Evolutionary conservation across 2,113 vertebrate genomes (phyloP).

Genomic region (Oncorhynchus masou): DNA sequence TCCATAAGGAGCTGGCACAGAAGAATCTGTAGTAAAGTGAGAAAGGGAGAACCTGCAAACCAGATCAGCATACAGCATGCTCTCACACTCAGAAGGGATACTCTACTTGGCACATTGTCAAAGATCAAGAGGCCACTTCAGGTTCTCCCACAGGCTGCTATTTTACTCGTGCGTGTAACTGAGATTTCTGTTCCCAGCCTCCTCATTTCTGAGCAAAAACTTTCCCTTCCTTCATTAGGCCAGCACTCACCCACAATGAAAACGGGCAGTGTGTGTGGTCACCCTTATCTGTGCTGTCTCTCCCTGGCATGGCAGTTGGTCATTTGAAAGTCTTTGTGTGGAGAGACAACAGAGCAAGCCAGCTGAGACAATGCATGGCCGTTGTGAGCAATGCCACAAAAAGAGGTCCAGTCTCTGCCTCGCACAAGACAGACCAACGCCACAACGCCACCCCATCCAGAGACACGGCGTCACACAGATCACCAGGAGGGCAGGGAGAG

Average conservation of each 20-base stretch:
- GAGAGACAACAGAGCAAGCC: not conserved
- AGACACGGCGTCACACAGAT: no score
- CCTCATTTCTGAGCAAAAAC: not conserved
- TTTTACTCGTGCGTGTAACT: no score
- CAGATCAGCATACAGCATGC: no score
- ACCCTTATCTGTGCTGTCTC: conserved; percentile 29
- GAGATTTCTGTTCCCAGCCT: not conserved
- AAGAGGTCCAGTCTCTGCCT: no score
- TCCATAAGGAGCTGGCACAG: not conserved
- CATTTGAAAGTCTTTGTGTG: conserved; percentile 18
- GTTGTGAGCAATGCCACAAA: not conserved
- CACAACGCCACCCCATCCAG: no score
- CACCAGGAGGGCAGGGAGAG: no score
- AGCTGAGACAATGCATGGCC: not conserved
- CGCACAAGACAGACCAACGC: no score
- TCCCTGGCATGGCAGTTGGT: conserved; percentile 1
- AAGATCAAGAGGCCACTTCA: no score
- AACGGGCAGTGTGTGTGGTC: not conserved
- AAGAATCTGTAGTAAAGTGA: not conserved
- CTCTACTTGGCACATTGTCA: no score
- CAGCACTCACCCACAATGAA: conserved; percentile 24
- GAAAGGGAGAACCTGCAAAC: not conserved
- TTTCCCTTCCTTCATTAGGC: no score
- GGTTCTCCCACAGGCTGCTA: no score
- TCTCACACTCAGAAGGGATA: no score